Evolutionary conservation across 2,888 invertebrate species (phyloP), one percentile per base, ranked within the genome.

Genomic region (Himalopsyche anomala): DNA sequence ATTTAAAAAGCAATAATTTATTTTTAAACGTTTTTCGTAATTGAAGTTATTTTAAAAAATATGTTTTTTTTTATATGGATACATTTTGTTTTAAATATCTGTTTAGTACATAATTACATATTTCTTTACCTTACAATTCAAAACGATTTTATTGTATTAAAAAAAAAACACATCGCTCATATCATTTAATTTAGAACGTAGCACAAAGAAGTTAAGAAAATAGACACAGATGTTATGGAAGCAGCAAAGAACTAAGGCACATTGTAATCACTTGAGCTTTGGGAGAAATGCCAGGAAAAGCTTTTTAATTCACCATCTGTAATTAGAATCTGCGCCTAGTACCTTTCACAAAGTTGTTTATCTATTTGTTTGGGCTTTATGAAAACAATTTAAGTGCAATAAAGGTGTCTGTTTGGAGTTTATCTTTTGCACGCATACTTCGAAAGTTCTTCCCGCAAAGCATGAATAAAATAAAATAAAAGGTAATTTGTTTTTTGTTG

Each of bases 201-300:
- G 5, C 36, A 15, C 36, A 74, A 74, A 74, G 38, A 36, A 74
- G 74, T 74, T 74, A 36, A 74, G 74, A 74, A 74, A 74, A 74
- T 74, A 74, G 74, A 74, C 74, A 74, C 74, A 74, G 74, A 74
- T 74, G 74, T 74, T 74, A 74, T 74, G 36, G 74, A 74, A 36
- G 74, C 74, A 74, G 74, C 74, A 74, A 74, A 74, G 74, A 74
- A 36, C 74, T 74, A 74, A 74, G 74, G 74, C 74, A 74, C 74
- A 74, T 74, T 74, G 74, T 74, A 74, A 74, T 74, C 74, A 74
- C 74, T 74, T 74, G 74, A 74, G 74, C 74, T 74, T 38, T 74
- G 74, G 74, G 74, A 74, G 74, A 36, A 74, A 38, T 74, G 74
- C 74, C 74, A 74, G 38, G 74, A 74, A 74, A 74, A 74, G 74